These are phyloP conservation scores for Mizuhopecten yessoensis DNA, from an alignment of 1,140 invertebrate genomes.

Conservation along the genomic window DNA sequence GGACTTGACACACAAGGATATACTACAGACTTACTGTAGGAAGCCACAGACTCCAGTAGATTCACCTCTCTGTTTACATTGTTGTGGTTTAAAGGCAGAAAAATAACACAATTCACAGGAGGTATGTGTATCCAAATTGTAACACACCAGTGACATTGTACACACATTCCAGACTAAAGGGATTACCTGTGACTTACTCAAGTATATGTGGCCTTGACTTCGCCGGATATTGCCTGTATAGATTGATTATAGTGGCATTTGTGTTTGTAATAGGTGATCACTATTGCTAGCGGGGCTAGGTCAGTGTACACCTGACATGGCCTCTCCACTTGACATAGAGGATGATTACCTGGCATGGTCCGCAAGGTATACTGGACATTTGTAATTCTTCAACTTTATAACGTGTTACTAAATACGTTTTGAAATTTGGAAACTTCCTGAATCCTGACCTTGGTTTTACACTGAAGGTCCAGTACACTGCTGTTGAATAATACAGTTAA, in stretches of 20 bases:
- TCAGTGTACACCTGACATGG: background rate
- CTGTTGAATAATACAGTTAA: slow-evolving; percentile 41
- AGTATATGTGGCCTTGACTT: slow-evolving; percentile 3
- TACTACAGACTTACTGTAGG: background rate
- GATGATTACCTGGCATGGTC: background rate
- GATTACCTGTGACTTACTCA: background rate
- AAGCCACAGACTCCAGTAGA: background rate
- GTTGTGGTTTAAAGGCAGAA: background rate
- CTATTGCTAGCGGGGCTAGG: background rate
- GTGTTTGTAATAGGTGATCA: background rate
- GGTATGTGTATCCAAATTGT: background rate
- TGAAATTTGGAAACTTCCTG: too few relatives aligned
- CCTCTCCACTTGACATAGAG: background rate
- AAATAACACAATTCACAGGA: background rate
- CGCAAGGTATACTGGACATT: background rate
- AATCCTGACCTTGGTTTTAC: too few relatives aligned
- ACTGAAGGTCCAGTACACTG: background rate
- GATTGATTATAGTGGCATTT: background rate
- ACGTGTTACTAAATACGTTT: too few relatives aligned
- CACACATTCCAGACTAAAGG: background rate
- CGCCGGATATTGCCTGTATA: background rate
- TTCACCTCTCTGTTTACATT: background rate
- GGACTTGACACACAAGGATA: background rate
- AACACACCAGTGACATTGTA: background rate
- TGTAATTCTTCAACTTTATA: too few relatives aligned